Evolutionary conservation across 2,797 vertebrate species (phyloP).

Genomic region (Perodicticus potto): DNA sequence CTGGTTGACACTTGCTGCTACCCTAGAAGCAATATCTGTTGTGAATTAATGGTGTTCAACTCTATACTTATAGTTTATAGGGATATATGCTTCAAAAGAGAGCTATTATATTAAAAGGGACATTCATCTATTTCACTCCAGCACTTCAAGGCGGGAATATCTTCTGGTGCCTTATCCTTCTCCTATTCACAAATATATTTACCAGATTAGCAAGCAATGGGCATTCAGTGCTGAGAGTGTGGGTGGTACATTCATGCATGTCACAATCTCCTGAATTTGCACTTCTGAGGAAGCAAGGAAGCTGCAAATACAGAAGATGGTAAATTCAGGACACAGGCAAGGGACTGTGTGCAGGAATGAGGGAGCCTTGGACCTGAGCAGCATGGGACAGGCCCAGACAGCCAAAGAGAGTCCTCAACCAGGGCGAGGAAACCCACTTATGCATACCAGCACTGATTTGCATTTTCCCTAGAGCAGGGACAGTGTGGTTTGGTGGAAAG

Average conservation of each 20-base stretch:
- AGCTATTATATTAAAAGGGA: background rate
- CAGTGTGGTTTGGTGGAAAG: background rate
- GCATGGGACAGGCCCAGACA: background rate
- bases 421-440: background rate
- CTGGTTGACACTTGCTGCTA: background rate
- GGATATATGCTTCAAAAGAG: background rate
- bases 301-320: background rate
- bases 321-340: background rate
- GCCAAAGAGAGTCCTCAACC: background rate
- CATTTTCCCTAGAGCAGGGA: background rate
- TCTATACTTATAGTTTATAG: background rate
- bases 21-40: background rate
- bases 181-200: background rate
- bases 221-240: background rate
- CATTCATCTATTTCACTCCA: background rate
- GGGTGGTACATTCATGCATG: background rate
- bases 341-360: background rate
- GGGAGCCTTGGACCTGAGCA: background rate
- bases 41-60: background rate
- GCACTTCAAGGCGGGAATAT: background rate
- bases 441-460: background rate
- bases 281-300: background rate
- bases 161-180: background rate
- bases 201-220: background rate
- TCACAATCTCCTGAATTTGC: background rate